Evolutionary conservation across 2,113 vertebrate species (phyloP).

Genomic region (Sander vitreus): DNA sequence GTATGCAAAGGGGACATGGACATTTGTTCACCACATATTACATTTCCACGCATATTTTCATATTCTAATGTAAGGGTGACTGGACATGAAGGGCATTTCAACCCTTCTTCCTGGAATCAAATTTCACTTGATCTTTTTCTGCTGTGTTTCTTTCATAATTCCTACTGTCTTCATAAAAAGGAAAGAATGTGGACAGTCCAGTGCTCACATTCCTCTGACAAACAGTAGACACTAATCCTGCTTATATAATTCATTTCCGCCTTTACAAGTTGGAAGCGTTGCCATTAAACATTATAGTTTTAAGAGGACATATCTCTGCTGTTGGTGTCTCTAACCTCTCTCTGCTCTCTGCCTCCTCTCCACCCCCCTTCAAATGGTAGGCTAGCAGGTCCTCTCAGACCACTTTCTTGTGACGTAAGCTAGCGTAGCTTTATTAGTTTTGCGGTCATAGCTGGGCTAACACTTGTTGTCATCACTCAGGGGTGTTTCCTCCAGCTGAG

Average conservation of each 20-base stretch:
- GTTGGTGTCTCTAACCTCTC: conserved; percentile 19
- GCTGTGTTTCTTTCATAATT: conserved; percentile 12
- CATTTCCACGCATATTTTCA: not conserved
- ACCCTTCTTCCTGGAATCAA: not conserved
- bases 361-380: conserved; percentile 30
- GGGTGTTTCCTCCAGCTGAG: conserved; percentile 82
- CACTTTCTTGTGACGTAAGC: conserved; percentile 74
- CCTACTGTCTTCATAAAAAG: conserved; percentile 7
- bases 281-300: not conserved
- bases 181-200: conserved; percentile 23
- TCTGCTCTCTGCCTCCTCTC: not conserved
- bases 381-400: conserved; percentile 35
- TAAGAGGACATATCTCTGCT: conserved; percentile 3
- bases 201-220: conserved; percentile 4
- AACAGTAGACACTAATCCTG: conserved; percentile 14
- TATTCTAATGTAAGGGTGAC: not conserved
- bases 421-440: conserved; percentile 75
- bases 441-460: conserved; percentile 71
- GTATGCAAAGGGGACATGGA: not conserved
- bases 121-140: not conserved
- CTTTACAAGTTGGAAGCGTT: not conserved
- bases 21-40: not conserved
- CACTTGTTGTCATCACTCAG: conserved; percentile 81
- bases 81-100: not conserved
- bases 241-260: conserved; percentile 29